Conservation (phyloP, 2,113 vertebrate species). For the Hemiprocne comata region DNA sequence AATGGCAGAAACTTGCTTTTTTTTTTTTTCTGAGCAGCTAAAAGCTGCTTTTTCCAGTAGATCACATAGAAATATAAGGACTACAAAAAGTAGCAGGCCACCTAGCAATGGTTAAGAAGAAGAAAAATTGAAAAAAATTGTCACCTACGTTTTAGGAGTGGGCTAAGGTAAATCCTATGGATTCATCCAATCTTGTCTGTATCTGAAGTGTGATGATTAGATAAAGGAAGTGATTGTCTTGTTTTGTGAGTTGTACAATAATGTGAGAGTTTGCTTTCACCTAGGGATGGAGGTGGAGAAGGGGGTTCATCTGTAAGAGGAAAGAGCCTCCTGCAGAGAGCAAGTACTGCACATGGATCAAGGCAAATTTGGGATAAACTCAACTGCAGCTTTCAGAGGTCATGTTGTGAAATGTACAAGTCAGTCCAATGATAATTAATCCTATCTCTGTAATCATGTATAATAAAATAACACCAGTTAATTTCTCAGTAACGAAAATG, state of each 20-base stretch:
- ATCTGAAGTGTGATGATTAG: background rate
- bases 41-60: background rate
- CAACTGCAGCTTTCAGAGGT: background rate
- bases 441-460: background rate
- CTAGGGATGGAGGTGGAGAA: background rate
- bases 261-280: background rate
- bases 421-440: background rate
- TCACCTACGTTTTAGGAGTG: background rate
- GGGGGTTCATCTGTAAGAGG: background rate
- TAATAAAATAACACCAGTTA: too few species aligned
- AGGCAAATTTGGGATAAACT: background rate
- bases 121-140: background rate
- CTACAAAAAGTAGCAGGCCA: background rate
- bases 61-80: background rate
- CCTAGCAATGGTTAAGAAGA: background rate
- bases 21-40: background rate
- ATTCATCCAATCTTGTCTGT: background rate
- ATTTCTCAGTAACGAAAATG: background rate
- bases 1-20: background rate
- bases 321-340: background rate
- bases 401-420: background rate
- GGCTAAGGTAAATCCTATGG: background rate
- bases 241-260: background rate
- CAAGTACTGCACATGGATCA: background rate
- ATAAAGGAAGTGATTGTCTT: background rate